phyloP scores from a whole-genome alignment of 2,888 invertebrate genomes.

The Volucella inflata region DNA sequence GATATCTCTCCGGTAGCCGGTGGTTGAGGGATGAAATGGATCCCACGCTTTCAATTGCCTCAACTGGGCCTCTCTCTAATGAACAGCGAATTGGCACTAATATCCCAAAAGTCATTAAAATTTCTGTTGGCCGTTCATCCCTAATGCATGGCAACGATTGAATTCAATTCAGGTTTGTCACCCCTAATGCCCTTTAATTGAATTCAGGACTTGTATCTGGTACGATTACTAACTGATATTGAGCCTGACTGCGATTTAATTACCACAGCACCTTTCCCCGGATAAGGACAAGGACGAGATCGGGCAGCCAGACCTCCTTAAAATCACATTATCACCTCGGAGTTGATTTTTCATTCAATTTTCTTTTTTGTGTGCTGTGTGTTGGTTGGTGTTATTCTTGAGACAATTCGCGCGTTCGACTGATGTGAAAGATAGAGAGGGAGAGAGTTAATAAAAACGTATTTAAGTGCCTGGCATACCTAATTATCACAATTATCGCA shows the following conservation, averaged over 20 bases:
- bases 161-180: slow-evolving; percentile 27
- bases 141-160: slow-evolving; percentile 18
- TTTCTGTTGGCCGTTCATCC: slow-evolving; percentile 14
- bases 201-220: slow-evolving; percentile 50
- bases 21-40: slow-evolving; percentile 6
- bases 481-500: slow-evolving; percentile 84
- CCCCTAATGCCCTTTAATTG: slow-evolving; percentile 60
- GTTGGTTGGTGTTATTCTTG: too few species aligned
- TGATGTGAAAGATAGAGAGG: slow-evolving; percentile 37
- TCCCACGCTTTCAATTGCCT: neutral
- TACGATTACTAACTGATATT: too few species aligned
- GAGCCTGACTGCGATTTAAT: slow-evolving; percentile 68
- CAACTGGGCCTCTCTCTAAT: slow-evolving; percentile 31
- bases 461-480: slow-evolving; percentile 77
- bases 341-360: slow-evolving; percentile 32
- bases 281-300: slow-evolving; percentile 18
- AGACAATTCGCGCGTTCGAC: slow-evolving; percentile 45
- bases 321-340: slow-evolving; percentile 73
- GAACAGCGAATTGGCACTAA: slow-evolving; percentile 41
- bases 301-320: slow-evolving; percentile 36
- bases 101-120: slow-evolving; percentile 59
- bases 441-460: slow-evolving; percentile 70
- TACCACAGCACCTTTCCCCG: slow-evolving; percentile 31
- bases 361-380: slow-evolving; percentile 20
- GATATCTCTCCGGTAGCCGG: neutral